Percentiles rank a stretch among this genome's conserved stretches.
Conservation (phyloP, 2,113 vertebrate species). For the Planiliza haematocheilus region DNA sequence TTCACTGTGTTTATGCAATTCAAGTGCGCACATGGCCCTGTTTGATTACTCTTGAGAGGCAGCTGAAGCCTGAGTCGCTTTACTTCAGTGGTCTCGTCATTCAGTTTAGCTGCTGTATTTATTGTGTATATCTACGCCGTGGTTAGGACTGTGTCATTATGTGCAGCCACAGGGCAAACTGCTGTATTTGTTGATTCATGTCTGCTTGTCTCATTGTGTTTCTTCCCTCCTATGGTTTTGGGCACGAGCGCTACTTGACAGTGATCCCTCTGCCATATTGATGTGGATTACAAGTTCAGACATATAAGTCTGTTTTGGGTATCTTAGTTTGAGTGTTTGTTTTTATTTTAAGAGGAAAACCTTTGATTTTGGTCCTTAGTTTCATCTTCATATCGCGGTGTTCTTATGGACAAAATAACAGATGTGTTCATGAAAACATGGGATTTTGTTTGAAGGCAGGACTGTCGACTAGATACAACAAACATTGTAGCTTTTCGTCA, state of each 20-base stretch:
- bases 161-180: conserved; percentile 35
- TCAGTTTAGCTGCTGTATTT: conserved; percentile 43
- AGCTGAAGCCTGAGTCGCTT: conserved; percentile 52
- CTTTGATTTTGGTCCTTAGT: conserved; percentile 15
- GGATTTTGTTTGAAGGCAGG: too few relatives aligned
- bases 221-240: conserved; percentile 20
- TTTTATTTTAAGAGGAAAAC: conserved; percentile 24
- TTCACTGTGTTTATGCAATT: conserved; percentile 50
- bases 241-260: conserved; percentile 6
- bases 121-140: conserved; percentile 47
- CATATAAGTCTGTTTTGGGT: conserved; percentile 32
- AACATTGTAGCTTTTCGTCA: too few relatives aligned
- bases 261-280: conserved; percentile 34
- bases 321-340: conserved; percentile 40
- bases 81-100: conserved; percentile 58
- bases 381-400: not conserved
- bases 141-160: conserved; percentile 57
- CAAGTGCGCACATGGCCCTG: conserved; percentile 36
- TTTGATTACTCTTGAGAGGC: conserved; percentile 57
- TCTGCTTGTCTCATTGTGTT: conserved; percentile 45
- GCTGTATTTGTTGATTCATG: conserved; percentile 54
- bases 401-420: not conserved
- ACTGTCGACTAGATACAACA: too few relatives aligned
- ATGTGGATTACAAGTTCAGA: conserved; percentile 49
- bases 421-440: too few relatives aligned